Evolutionary conservation across 1,140 invertebrate genomes (phyloP).

Genomic region (Leucophenga varia): DNA sequence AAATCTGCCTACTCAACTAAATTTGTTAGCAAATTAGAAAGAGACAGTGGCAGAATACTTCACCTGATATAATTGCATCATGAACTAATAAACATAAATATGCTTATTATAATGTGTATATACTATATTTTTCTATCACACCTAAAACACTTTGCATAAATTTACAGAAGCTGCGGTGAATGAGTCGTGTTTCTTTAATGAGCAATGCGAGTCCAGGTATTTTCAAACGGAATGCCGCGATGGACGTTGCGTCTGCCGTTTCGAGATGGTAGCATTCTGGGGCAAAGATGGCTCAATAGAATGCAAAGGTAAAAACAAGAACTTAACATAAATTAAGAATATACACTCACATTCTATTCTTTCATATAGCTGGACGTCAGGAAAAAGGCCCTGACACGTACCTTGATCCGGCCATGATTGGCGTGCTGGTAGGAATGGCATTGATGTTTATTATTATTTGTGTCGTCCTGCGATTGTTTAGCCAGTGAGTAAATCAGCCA

Average conservation of each 20-base stretch:
- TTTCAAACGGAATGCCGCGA: constrained; percentile 76
- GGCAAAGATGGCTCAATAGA: constrained; percentile 67
- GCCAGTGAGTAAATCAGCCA: constrained; percentile 71
- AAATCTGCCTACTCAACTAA: no score
- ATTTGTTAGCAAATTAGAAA: no score
- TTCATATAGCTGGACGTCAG: constrained; percentile 43
- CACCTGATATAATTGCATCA: no score
- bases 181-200: constrained; percentile 77
- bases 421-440: constrained; percentile 83
- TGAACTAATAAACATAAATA: no score
- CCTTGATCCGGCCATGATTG: constrained; percentile 86
- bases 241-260: constrained; percentile 72
- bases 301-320: constrained; percentile 76
- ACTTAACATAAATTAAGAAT: no score
- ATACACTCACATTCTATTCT: no score
- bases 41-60: no score
- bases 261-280: constrained; percentile 70
- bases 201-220: constrained; percentile 73
- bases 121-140: neutral
- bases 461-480: constrained; percentile 87
- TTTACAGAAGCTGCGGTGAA: constrained; percentile 75
- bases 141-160: no score
- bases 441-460: constrained; percentile 94
- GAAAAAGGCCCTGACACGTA: constrained; percentile 59
- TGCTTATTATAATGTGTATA: no score